A percentile compares a stretch with the other conserved stretches of the same genome.
Evolutionary conservation across 2,113 vertebrate genomes (phyloP).

Genomic region (Osmerus mordax): DNA sequence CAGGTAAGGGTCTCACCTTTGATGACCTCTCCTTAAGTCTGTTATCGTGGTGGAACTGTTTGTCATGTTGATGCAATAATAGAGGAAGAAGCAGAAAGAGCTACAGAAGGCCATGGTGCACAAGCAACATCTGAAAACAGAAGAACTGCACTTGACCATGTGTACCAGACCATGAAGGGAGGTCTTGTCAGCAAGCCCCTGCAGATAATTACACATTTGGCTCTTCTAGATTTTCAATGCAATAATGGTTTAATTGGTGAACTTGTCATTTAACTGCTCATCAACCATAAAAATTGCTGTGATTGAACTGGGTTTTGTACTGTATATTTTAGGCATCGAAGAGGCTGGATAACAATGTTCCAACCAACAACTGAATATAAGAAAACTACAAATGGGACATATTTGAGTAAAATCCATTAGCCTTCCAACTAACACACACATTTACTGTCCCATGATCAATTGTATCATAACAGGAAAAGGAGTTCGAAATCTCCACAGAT

Average conservation of each 20-base stretch:
- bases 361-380: no score
- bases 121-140: conserved; percentile 35
- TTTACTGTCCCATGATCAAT: no score
- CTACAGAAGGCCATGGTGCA: conserved; percentile 60
- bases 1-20: conserved; percentile 46
- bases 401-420: conserved; percentile 36
- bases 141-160: conserved; percentile 43
- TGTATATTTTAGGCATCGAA: background rate
- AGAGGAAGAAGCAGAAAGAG: conserved; percentile 48
- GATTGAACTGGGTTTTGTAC: conserved; percentile 29
- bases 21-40: conserved; percentile 55
- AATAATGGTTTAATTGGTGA: background rate
- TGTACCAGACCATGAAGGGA: conserved; percentile 62
- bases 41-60: conserved; percentile 62
- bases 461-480: no score
- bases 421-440: no score
- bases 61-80: conserved; percentile 49
- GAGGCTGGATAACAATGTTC: conserved; percentile 6
- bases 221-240: conserved; percentile 5
- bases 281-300: conserved; percentile 29
- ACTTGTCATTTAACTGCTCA: conserved; percentile 27
- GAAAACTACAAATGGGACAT: conserved; percentile 17
- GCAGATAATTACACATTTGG: conserved; percentile 27
- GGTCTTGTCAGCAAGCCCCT: conserved; percentile 53
- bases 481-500: no score